A percentile compares a stretch with the other conserved stretches of the same genome.
Conservation (phyloP, 2,888 invertebrate species). For the Zaprionus lineosus region DNA sequence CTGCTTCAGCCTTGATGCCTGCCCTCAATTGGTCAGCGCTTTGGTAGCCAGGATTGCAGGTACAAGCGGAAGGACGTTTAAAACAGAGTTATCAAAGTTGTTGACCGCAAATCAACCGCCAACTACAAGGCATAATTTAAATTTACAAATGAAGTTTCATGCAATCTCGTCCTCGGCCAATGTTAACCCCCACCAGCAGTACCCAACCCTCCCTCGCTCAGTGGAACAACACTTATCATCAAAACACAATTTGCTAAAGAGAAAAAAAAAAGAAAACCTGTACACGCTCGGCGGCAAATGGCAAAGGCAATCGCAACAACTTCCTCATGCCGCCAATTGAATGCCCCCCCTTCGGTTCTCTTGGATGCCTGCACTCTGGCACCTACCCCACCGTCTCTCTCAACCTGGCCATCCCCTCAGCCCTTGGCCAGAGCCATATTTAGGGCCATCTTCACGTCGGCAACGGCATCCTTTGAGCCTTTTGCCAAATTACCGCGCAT, state of each 20-base stretch:
- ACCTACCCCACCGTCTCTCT: not conserved
- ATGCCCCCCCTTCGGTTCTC: not conserved
- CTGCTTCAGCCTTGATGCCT: no score
- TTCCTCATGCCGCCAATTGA: constrained; percentile 28
- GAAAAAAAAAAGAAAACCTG: constrained; percentile 52
- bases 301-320: constrained; percentile 52
- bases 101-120: constrained; percentile 51
- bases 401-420: not conserved
- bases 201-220: not conserved
- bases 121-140: constrained; percentile 59
- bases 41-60: no score
- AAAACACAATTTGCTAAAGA: constrained; percentile 70
- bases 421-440: constrained; percentile 31
- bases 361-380: no score
- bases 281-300: constrained; percentile 65
- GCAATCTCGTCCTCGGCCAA: constrained; percentile 29
- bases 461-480: constrained; percentile 80
- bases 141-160: constrained; percentile 54
- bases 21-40: not conserved
- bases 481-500: constrained; percentile 81
- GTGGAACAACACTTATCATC: constrained; percentile 62
- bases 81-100: constrained; percentile 62
- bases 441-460: constrained; percentile 57
- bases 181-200: constrained; percentile 3
- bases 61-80: constrained; percentile 17